Conservation (phyloP, 2,113 vertebrate species). For the Cercocebus atys region DNA sequence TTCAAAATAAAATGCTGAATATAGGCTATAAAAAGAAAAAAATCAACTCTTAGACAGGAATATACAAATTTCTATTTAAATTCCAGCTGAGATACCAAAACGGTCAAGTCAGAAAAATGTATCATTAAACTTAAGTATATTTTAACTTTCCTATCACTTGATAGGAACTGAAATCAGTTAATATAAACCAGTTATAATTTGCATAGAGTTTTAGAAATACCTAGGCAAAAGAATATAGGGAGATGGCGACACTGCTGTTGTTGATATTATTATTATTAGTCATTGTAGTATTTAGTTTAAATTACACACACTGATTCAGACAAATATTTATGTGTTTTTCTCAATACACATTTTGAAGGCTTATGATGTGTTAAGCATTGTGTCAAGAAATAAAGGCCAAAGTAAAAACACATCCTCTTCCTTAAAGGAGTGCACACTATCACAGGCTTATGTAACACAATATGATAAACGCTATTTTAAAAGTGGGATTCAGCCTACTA, state of each 20-base stretch:
- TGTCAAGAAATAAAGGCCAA: neutral
- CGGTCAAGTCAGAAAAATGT: neutral
- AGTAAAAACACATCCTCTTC: neutral
- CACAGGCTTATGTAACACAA: neutral
- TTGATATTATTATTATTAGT: neutral
- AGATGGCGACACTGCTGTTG: neutral
- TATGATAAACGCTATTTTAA: neutral
- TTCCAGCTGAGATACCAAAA: neutral
- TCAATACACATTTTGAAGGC: neutral
- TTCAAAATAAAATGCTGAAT: neutral
- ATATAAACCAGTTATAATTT: neutral
- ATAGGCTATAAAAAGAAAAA: neutral
- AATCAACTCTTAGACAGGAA: neutral
- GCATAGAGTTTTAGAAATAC: neutral
- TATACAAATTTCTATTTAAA: neutral
- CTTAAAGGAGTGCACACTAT: neutral
- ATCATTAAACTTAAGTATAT: neutral
- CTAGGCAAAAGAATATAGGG: neutral
- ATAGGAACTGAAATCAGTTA: neutral
- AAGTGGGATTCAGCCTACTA: neutral
- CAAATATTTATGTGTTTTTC: neutral
- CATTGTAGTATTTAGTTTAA: neutral
- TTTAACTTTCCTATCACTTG: neutral
- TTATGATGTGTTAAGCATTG: neutral
- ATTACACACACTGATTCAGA: neutral